Evolutionary conservation across 1,140 invertebrate genomes (phyloP).

Genomic region (Paraescarpia echinospica): DNA sequence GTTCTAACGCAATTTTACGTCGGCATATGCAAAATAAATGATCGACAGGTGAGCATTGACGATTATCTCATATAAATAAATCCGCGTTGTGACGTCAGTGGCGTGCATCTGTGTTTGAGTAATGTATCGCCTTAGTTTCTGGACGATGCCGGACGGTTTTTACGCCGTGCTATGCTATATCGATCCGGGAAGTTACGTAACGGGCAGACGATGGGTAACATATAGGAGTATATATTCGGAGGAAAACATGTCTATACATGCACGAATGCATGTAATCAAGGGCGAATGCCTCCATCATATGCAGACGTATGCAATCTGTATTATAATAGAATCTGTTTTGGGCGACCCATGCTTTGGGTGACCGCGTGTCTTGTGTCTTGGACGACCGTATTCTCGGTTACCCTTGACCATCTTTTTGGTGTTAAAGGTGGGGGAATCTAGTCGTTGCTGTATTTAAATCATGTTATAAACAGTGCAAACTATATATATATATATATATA

Average conservation of each 20-base stretch:
- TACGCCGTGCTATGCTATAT: neutral
- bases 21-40: neutral
- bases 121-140: neutral
- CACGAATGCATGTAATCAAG: neutral
- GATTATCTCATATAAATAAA: neutral
- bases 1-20: neutral
- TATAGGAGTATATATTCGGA: neutral
- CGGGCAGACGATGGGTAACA: neutral
- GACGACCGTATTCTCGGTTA: too few relatives aligned
- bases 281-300: too few relatives aligned
- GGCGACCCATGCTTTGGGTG: too few relatives aligned
- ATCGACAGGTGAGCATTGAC: neutral
- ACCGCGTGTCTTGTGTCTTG: too few relatives aligned
- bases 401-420: too few relatives aligned
- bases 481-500: too few relatives aligned
- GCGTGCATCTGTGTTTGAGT: neutral
- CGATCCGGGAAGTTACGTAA: neutral
- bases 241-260: neutral
- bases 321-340: too few relatives aligned
- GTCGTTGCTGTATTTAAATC: too few relatives aligned
- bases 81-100: neutral
- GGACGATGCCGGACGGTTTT: neutral
- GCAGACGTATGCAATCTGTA: too few relatives aligned
- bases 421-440: too few relatives aligned
- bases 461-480: too few relatives aligned